These are phyloP conservation scores for Nibea coibor DNA, from an alignment of 2,113 vertebrate species.

Conservation along the genomic window DNA sequence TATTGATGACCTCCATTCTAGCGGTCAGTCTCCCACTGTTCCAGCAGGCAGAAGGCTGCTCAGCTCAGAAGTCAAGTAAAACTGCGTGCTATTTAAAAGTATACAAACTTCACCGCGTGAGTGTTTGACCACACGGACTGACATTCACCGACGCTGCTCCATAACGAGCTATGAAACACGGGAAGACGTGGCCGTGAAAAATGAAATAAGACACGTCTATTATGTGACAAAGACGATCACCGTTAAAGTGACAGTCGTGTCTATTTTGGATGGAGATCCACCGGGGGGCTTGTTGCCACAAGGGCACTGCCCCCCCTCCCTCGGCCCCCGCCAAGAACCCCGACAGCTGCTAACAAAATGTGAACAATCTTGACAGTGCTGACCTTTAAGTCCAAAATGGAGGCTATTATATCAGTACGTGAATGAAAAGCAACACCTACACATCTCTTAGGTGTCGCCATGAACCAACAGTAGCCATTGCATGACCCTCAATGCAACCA, in stretches of 20 bases:
- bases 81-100: neutral
- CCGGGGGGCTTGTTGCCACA: neutral
- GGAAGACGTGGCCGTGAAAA: neutral
- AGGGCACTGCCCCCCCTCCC: neutral
- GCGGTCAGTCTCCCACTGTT: no score
- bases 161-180: neutral
- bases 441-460: neutral
- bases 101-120: neutral
- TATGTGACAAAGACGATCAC: neutral
- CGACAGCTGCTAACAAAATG: neutral
- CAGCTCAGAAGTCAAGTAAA: no score
- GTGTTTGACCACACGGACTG: neutral
- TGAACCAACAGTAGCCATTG: neutral
- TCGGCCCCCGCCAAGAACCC: neutral
- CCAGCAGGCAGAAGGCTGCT: neutral
- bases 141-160: neutral
- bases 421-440: neutral
- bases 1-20: no score
- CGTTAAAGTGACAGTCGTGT: neutral
- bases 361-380: constrained; percentile 11
- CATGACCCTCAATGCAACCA: neutral
- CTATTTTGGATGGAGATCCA: neutral
- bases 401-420: neutral
- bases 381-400: constrained; percentile 5
- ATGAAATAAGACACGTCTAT: neutral